Percentiles rank a stretch among this genome's conserved stretches.
Evolutionary conservation across 2,797 vertebrate species (phyloP).

Genomic region (Masticophis lateralis): DNA sequence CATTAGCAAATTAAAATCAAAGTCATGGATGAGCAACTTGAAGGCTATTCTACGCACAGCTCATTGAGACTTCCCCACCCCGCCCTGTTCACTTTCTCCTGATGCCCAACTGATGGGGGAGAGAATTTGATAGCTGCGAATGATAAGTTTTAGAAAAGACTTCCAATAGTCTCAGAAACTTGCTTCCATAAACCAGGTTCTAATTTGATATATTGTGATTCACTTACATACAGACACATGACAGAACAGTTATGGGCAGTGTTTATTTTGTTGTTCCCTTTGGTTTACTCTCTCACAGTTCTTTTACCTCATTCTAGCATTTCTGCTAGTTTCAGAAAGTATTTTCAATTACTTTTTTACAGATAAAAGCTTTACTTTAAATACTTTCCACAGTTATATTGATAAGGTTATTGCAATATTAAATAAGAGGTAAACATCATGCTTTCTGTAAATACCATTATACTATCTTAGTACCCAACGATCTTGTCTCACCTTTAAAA

Average conservation of each 20-base stretch:
- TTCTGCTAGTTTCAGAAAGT: not conserved
- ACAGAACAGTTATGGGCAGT: not conserved
- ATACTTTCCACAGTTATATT: not conserved
- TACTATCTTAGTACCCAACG: not conserved
- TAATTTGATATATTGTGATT: not conserved
- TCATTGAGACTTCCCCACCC: not conserved
- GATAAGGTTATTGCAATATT: not conserved
- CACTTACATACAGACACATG: not conserved
- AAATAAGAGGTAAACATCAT: not conserved
- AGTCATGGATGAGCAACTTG: not conserved
- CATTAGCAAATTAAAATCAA: not conserved
- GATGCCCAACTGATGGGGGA: not conserved
- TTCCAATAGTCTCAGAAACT: not conserved
- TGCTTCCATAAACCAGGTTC: not conserved
- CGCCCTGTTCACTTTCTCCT: not conserved
- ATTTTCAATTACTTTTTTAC: not conserved
- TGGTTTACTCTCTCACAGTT: not conserved
- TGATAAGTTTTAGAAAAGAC: not conserved
- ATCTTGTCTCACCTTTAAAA: not conserved
- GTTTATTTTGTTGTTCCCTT: not conserved
- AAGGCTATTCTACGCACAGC: not conserved
- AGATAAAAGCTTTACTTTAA: not conserved
- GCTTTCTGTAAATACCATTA: not conserved
- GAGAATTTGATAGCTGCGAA: not conserved
- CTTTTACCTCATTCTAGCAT: not conserved